A percentile compares a stretch with the other conserved stretches of the same genome.
phyloP scores from a whole-genome alignment of 1,140 invertebrate species.

The Pseudomyrmex gracilis region DNA sequence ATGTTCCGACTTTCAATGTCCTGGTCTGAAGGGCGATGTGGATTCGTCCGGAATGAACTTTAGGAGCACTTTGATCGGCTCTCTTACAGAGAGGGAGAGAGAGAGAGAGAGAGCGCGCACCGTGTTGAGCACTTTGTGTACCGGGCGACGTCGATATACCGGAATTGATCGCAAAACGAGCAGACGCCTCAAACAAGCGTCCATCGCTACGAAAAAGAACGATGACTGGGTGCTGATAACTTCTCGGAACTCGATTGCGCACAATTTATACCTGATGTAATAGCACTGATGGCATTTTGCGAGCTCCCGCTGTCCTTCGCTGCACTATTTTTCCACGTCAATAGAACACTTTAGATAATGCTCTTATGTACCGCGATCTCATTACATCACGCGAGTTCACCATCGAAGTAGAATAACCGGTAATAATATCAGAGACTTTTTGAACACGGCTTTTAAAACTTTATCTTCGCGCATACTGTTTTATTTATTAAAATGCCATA shows the following conservation, averaged over 20 bases:
- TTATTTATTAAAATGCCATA: background rate
- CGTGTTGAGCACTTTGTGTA: slow-evolving; percentile 43
- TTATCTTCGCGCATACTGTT: background rate
- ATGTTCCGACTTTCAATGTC: slow-evolving; percentile 51
- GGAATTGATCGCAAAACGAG: slow-evolving; percentile 28
- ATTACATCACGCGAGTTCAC: slow-evolving; percentile 17
- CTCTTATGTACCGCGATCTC: background rate
- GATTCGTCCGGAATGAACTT: slow-evolving; percentile 77
- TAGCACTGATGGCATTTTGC: slow-evolving; percentile 3
- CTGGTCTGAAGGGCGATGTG: slow-evolving; percentile 65
- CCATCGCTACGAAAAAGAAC: slow-evolving; percentile 40
- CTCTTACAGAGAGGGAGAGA: background rate
- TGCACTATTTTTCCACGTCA: background rate
- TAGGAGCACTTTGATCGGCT: slow-evolving; percentile 75
- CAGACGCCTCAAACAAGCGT: slow-evolving; percentile 41
- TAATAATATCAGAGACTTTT: background rate
- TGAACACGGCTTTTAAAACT: background rate
- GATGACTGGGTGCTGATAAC: slow-evolving; percentile 46
- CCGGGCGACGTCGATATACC: slow-evolving; percentile 58
- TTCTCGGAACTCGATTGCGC: slow-evolving; percentile 49
- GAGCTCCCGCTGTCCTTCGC: background rate
- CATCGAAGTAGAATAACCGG: background rate
- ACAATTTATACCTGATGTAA: slow-evolving; percentile 17
- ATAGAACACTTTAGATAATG: background rate
- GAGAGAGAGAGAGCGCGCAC: slow-evolving; percentile 24